These are phyloP conservation scores for Spilogale gracilis DNA, from an alignment of 2,113 vertebrate species.

Conservation along the genomic window DNA sequence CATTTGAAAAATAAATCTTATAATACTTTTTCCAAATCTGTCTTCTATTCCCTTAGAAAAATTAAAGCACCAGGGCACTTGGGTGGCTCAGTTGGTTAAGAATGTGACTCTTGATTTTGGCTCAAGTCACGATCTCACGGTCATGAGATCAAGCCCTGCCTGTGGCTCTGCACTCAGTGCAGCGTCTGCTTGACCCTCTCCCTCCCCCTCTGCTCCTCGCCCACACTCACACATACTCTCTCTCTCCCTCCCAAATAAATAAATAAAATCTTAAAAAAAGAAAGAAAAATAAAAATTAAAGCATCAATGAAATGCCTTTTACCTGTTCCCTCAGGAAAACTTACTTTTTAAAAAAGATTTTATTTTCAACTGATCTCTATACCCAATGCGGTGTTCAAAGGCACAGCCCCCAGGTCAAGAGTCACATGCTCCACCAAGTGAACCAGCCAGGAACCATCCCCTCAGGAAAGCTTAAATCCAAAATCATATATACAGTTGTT, in stretches of 20 bases:
- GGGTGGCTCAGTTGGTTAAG: background rate
- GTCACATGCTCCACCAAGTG: background rate
- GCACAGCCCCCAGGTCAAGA: background rate
- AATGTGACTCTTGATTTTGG: background rate
- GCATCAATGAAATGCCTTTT: background rate
- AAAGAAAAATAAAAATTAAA: constrained; percentile 52
- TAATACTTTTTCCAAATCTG: background rate
- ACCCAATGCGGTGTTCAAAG: background rate
- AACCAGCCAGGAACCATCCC: background rate
- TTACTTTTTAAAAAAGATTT: background rate
- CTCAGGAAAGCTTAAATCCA: background rate
- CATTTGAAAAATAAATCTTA: constrained; percentile 40
- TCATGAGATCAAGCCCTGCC: background rate
- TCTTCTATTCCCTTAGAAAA: constrained; percentile 34
- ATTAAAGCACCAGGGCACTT: background rate
- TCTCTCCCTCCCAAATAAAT: background rate
- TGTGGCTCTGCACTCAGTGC: background rate
- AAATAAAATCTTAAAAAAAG: background rate
- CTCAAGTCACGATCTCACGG: background rate
- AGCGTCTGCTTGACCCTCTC: background rate
- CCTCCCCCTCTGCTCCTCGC: background rate
- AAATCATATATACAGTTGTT: background rate
- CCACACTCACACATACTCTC: background rate
- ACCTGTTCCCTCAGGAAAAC: background rate
- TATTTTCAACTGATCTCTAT: background rate